Evolutionary conservation across 2,888 invertebrate species (phyloP), one percentile per base, ranked within the genome.

Genomic region (Seladonia tumulorum): DNA sequence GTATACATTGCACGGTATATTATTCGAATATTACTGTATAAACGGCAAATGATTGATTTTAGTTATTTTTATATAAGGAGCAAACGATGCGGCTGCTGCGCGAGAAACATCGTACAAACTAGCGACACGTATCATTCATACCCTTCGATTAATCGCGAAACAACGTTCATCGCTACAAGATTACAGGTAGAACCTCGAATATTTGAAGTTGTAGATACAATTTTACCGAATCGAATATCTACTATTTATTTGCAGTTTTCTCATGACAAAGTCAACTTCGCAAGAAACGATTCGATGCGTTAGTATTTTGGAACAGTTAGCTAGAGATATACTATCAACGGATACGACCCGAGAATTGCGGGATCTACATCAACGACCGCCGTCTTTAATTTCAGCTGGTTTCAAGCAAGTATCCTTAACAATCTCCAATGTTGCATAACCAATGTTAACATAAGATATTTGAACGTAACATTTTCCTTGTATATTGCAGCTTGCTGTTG

Each of bases 341-440:
- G 94, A 96, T 16, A 95, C 96, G 84, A 96, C 2, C 12, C 57
- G 96, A 5, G 96, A 97, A n/a, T 93, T 97, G 63, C 91, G 94
- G 0, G 97, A 97, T 92, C 93, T 97, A 72, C 95, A 96, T 16
- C 81, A 82, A 39, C 88, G 83, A 73, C 77, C 89, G 12, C 96
- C 96, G 57, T 96, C 97, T 2, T 89, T 96, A 35, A 95, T 97
- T 63, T 97, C 97, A 90, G 96, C 97, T 72, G 96, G 97, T 7
- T 96, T 97, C 79, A 97, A 96, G 97, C 97, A 94, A 95, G 95
- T n/a, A 60, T 53, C 12, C 16, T 22, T 18, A 63, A 10, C 8
- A 42, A 35, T 63, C 5, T 4, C 25, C 25, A 18, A 63, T 53
- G 49, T 53, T 53, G 1, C 8, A 25, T 8, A 45, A 42, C 42